A percentile compares a stretch with the other conserved stretches of the same genome.
Evolutionary conservation across 1,140 invertebrate species (phyloP).

Genomic region (Carcinoscorpius rotundicauda): DNA sequence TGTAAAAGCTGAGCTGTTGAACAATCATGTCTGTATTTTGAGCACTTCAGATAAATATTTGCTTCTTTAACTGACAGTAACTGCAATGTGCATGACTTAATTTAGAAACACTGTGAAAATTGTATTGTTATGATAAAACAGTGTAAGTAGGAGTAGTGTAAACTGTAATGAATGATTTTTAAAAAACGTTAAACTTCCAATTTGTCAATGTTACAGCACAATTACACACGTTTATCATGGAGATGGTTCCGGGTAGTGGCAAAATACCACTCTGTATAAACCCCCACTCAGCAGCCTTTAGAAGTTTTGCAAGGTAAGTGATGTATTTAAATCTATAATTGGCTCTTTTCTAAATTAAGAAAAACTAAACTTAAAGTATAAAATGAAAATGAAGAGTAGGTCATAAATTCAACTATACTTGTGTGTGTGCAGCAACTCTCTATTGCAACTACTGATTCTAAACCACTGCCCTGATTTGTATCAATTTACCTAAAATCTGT

Average conservation of each 20-base stretch:
- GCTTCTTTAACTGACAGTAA: too few relatives aligned
- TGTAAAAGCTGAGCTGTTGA: too few relatives aligned
- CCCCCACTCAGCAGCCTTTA: constrained; percentile 96
- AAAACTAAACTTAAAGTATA: background rate
- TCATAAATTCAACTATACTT: background rate
- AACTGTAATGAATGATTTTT: background rate
- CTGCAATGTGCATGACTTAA: background rate
- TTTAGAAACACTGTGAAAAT: background rate
- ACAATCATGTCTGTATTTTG: too few relatives aligned
- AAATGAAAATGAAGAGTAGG: background rate
- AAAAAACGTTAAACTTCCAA: background rate
- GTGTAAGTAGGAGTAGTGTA: background rate
- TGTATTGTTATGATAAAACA: background rate
- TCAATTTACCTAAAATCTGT: too few relatives aligned
- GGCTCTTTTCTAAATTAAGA: background rate
- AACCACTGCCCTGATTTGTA: background rate
- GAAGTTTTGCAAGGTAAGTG: constrained; percentile 97
- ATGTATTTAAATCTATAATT: background rate
- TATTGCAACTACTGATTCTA: constrained; percentile 1
- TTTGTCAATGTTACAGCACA: constrained; percentile 56
- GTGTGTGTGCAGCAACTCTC: constrained; percentile 1
- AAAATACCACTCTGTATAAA: constrained; percentile 97
- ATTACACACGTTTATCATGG: constrained; percentile 95
- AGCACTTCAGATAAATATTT: too few relatives aligned
- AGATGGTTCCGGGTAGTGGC: constrained; percentile 76